Evolutionary conservation across 2,888 invertebrate species (phyloP).

Genomic region (Agrochola lota): DNA sequence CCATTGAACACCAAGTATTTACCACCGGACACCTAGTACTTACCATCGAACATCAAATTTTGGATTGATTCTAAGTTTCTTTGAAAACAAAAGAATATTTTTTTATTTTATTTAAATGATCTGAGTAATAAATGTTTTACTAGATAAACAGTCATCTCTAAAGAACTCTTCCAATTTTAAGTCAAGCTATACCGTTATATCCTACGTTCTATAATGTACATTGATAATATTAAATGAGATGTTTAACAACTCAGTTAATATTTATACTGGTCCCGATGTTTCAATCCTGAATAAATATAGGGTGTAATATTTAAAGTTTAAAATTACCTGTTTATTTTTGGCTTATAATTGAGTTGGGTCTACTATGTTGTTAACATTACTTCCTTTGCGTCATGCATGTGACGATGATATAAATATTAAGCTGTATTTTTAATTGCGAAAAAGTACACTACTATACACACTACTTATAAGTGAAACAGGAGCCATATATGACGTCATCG

Average conservation of each 20-base stretch:
- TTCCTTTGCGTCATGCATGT: not conserved
- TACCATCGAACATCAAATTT: not conserved
- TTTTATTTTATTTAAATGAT: too few relatives aligned
- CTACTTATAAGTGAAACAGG: not conserved
- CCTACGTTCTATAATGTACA: not conserved
- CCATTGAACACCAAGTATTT: not conserved
- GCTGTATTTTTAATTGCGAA: not conserved
- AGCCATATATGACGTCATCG: not conserved
- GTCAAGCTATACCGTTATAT: not conserved
- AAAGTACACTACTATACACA: not conserved
- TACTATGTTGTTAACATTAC: not conserved
- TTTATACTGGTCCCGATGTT: constrained; percentile 39
- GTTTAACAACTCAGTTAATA: constrained; percentile 44
- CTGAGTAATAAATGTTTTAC: not conserved
- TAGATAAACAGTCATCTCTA: not conserved
- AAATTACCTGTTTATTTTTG: constrained; percentile 26
- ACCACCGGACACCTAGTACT: not conserved
- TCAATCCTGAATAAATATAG: constrained; percentile 54
- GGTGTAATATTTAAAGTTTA: constrained; percentile 44
- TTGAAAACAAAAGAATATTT: not conserved
- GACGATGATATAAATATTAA: not conserved
- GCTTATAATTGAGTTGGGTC: constrained; percentile 28
- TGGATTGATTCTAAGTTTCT: not conserved
- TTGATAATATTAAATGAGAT: constrained; percentile 19
- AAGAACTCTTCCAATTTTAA: not conserved